A percentile compares a stretch with the other conserved stretches of the same genome.
Conservation (phyloP, 2,888 invertebrate genomes). For the Mesorhabditis sp. region DNA sequence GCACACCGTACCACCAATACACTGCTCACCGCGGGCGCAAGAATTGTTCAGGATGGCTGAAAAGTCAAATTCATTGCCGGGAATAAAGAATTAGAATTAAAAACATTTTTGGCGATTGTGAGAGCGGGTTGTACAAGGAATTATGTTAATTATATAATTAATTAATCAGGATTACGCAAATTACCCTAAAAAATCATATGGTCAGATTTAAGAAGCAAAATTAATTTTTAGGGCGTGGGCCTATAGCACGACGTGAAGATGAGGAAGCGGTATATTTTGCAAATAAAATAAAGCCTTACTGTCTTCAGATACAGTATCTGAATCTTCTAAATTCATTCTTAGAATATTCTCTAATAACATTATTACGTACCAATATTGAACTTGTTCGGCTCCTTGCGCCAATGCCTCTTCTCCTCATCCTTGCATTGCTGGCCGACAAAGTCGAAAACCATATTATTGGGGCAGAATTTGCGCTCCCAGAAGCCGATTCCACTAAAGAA, state of each 20-base stretch:
- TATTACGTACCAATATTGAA: conserved; percentile 40
- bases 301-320: not conserved
- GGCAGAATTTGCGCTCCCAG: conserved; percentile 53
- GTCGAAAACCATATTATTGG: conserved; percentile 53
- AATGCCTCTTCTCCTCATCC: conserved; percentile 31
- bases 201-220: not conserved
- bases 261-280: too few relatives aligned
- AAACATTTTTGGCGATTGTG: not conserved
- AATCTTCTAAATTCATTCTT: not conserved
- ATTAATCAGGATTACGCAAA: not conserved
- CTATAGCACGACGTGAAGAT: too few relatives aligned
- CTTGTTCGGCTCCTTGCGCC: conserved; percentile 30
- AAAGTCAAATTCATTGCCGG: conserved; percentile 12
- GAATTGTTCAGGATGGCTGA: conserved; percentile 54
- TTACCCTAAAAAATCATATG: not conserved
- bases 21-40: conserved; percentile 54
- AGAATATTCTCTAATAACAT: not conserved
- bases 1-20: conserved; percentile 57
- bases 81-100: not conserved
- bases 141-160: not conserved
- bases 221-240: too few relatives aligned
- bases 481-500: conserved; percentile 41
- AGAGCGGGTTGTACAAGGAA: not conserved
- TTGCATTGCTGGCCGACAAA: conserved; percentile 53
- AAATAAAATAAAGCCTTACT: too few relatives aligned